Conservation (phyloP, 2,113 vertebrate genomes). For the Colinus virginianus region DNA sequence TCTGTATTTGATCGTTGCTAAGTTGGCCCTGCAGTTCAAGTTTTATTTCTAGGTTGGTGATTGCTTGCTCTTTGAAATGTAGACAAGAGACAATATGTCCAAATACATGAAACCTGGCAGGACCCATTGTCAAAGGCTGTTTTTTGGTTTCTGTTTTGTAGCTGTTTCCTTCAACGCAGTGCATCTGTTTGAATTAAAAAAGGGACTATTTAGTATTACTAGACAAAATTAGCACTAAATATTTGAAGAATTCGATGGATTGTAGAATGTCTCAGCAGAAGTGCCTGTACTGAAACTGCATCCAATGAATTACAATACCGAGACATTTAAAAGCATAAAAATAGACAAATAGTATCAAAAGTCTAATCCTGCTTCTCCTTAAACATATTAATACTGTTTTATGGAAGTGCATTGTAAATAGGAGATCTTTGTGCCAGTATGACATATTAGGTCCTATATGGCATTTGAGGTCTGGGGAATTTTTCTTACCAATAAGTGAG, state of each 20-base stretch:
- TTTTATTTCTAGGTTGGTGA: not conserved
- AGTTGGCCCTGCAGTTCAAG: not conserved
- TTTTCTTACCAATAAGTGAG: not conserved
- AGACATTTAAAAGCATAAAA: not conserved
- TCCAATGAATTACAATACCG: not conserved
- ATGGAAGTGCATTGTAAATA: not conserved
- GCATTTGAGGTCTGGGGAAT: not conserved
- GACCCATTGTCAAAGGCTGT: not conserved
- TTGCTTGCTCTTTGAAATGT: not conserved
- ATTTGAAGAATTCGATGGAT: not conserved
- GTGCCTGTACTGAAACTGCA: fast-evolving
- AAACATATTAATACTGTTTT: not conserved
- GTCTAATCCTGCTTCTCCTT: not conserved
- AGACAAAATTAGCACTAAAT: not conserved
- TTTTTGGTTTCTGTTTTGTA: not conserved
- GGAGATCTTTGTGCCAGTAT: not conserved
- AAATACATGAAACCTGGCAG: not conserved
- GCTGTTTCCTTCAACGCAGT: not conserved
- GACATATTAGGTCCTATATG: fast-evolving
- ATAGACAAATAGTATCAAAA: not conserved
- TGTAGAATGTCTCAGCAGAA: not conserved
- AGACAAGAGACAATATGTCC: not conserved
- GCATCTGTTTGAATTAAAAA: not conserved
- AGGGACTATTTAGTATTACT: not conserved
- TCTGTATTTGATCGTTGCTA: not conserved